A percentile compares a stretch with the other conserved stretches of the same genome.
Evolutionary conservation across 2,113 vertebrate genomes (phyloP).

Genomic region (Neodontobutis hainanensis): DNA sequence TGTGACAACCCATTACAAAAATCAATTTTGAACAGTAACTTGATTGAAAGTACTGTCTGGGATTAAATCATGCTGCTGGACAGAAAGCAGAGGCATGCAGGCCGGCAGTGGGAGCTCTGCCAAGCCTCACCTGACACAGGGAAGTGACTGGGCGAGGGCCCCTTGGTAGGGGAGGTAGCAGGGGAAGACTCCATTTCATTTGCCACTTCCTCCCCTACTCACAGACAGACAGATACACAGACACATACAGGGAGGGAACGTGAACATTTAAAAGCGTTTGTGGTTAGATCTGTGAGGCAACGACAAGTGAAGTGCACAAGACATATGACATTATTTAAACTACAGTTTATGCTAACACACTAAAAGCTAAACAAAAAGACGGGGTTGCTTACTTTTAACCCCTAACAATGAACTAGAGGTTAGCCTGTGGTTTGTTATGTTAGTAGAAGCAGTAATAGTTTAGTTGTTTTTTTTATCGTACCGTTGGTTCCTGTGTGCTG

Average conservation of each 20-base stretch:
- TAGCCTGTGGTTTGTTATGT: too few species aligned
- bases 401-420: too few species aligned
- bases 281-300: constrained; percentile 27
- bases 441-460: too few species aligned
- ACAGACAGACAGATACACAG: constrained; percentile 44
- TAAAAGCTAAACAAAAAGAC: too few species aligned
- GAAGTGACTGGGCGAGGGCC: constrained; percentile 55
- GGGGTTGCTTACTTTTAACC: too few species aligned
- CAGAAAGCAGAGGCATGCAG: constrained; percentile 11
- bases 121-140: constrained; percentile 79
- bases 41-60: constrained; percentile 51
- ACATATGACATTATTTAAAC: neutral
- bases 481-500: constrained; percentile 84
- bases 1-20: constrained; percentile 9
- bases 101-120: constrained; percentile 24
- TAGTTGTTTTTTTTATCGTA: constrained; percentile 53
- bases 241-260: constrained; percentile 34
- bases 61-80: constrained; percentile 27
- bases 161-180: constrained; percentile 74
- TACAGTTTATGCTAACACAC: too few species aligned
- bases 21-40: neutral
- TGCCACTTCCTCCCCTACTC: constrained; percentile 78
- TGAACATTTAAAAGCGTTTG: constrained; percentile 22
- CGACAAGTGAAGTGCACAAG: constrained; percentile 25
- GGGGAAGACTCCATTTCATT: constrained; percentile 71